These are phyloP conservation scores for Phrynocephalus vlangalii DNA, from an alignment of 2,797 vertebrate genomes.

Conservation along the genomic window DNA sequence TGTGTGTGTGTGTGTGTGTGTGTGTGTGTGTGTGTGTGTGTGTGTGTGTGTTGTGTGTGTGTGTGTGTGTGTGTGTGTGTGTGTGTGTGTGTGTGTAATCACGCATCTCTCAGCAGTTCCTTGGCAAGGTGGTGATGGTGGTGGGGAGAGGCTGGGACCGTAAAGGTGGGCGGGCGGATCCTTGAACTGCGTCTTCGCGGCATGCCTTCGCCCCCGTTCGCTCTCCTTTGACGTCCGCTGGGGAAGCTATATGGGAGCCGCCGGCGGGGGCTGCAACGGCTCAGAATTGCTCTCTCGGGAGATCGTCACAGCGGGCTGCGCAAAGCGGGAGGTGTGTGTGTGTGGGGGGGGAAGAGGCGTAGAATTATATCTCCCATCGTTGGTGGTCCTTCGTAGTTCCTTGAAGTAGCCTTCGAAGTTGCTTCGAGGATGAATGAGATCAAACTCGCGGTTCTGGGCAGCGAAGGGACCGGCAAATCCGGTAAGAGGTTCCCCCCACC, in stretches of 20 bases:
- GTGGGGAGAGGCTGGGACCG: no score
- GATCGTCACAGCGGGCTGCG: background rate
- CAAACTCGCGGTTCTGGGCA: slow-evolving; percentile 85
- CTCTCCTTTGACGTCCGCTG: background rate
- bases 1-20: no score
- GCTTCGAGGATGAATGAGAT: slow-evolving; percentile 79
- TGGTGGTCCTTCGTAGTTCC: background rate
- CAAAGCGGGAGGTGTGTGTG: background rate
- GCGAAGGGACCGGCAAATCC: slow-evolving; percentile 86
- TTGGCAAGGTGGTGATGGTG: no score
- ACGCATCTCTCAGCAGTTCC: no score
- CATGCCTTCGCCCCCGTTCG: no score
- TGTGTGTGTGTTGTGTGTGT: no score
- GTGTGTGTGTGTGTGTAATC: no score
- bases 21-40: no score
- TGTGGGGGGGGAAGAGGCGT: background rate
- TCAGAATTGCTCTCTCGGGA: background rate
- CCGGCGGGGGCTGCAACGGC: fast-evolving
- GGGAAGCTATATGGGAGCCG: slow-evolving; percentile 31
- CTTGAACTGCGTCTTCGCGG: slow-evolving; percentile 29
- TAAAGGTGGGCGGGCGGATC: no score
- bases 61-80: no score
- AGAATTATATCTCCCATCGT: no score
- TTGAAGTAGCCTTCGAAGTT: background rate
- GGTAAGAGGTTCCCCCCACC: slow-evolving; percentile 69